Conservation (phyloP, 2,113 vertebrate genomes). For the Scortum barcoo region DNA sequence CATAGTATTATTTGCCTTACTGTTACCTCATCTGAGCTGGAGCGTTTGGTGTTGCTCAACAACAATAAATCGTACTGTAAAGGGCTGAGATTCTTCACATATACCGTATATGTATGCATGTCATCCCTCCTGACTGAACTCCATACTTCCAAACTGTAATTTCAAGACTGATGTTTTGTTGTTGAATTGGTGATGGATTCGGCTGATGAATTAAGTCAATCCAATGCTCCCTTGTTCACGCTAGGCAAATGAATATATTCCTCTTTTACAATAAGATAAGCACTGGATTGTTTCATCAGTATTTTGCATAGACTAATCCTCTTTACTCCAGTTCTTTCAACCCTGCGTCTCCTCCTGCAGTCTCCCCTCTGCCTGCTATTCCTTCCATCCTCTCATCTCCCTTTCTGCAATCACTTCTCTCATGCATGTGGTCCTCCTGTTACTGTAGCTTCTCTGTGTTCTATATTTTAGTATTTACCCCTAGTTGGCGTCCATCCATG, state of each 20-base stretch:
- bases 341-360: neutral
- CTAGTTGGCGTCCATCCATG: neutral
- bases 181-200: neutral
- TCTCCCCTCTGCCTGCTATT: neutral
- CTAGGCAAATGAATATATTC: constrained; percentile 21
- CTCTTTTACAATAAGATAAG: constrained; percentile 29
- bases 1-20: neutral
- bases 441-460: neutral
- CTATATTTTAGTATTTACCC: constrained; percentile 3
- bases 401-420: neutral
- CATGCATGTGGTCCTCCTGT: neutral
- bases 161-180: neutral
- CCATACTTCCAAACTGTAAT: neutral
- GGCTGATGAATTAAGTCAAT: neutral
- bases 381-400: constrained; percentile 13
- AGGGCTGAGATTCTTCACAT: neutral
- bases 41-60: neutral
- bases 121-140: neutral
- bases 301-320: constrained; percentile 41
- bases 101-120: neutral
- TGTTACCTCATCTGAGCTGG: neutral
- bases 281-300: constrained; percentile 37
- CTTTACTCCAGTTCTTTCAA: constrained; percentile 16
- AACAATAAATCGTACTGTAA: neutral
- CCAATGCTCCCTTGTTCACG: neutral